Percentiles rank a stretch among this genome's conserved stretches.
Conservation (phyloP, 2,797 vertebrate genomes). For the Lutjanus argentimaculatus region DNA sequence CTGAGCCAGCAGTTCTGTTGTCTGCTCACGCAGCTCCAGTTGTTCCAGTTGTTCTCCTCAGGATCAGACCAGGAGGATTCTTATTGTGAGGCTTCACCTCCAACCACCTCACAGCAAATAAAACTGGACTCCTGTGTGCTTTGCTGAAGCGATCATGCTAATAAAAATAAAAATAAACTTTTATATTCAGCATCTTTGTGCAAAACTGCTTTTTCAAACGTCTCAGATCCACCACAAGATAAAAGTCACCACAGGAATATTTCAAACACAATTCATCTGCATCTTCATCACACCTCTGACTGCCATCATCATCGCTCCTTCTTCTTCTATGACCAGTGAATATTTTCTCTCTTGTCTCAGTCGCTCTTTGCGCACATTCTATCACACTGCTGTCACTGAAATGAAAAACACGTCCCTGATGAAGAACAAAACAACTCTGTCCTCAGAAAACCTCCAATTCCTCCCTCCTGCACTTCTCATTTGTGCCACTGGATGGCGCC, state of each 20-base stretch:
- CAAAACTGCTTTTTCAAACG: too few species aligned
- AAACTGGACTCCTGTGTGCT: too few species aligned
- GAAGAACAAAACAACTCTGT: conserved; percentile 25
- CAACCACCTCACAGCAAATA: too few species aligned
- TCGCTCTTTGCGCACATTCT: neutral
- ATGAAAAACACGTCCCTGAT: conserved; percentile 1
- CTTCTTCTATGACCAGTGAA: neutral
- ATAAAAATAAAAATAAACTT: too few species aligned
- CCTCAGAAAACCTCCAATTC: conserved; percentile 24
- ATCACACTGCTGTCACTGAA: neutral
- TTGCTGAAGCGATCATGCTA: too few species aligned
- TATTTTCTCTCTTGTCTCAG: neutral
- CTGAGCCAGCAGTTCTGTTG: too few species aligned
- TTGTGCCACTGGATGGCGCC: conserved; percentile 15
- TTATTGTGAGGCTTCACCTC: too few species aligned
- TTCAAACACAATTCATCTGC: neutral
- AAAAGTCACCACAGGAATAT: neutral
- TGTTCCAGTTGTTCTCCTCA: too few species aligned
- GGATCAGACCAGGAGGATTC: too few species aligned
- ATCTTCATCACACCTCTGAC: neutral
- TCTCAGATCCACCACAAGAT: neutral
- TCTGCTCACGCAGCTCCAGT: too few species aligned
- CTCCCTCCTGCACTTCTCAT: neutral
- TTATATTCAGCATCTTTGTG: too few species aligned
- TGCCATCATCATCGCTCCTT: neutral